Base-by-base conservation (phyloP, 2,797 vertebrate species). In the Denticeps clupeoides region DNA sequence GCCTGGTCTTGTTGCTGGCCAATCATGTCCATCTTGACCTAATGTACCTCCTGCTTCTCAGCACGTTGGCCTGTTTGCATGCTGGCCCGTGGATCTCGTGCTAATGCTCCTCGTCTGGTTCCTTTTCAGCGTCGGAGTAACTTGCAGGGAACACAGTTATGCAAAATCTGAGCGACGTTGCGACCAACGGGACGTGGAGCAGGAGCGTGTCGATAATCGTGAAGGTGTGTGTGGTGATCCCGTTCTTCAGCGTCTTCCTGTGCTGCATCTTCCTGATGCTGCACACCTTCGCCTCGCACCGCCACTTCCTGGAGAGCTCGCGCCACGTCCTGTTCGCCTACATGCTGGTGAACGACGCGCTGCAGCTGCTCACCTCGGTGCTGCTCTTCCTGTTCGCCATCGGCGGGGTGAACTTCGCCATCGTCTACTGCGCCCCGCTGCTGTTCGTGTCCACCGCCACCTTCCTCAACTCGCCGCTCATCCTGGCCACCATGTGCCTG, bases 401-500 rank as follows among this genome's bases (percentile, higher is more conserved):
- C 55, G 60, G 49, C 21, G 26, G 25, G 1, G 44, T 82, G 3
- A 53, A 63, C 9, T 57, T 83, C 4, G 60, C 78, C 0, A 1
- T 78, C 1, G 41, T 74, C 1, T 71, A 49, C 4, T 87, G 84
- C 35, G 1, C 67, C 1, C 73, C 76, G 4, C 37, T 86, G 23
- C 31, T 83, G 1, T 65, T 80, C 3, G 2, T 84, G 13, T 69
- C 77, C 8, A 66, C 62, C 0, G 58, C 44, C 23, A 69, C 81
- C 3, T 85, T 78, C 53, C 65, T 69, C 24, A 82, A 81, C 59
- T 80, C 80, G 1, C 79, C 78, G 1, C 56, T 78, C 28, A 82
- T 82, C 55, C 59, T 87, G 47, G 81, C 83, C 1, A 61, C 77
- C 15, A 85, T 87, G 85, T 82, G 80, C 3, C 60, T 87, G 41